Conservation (phyloP, 2,797 vertebrate species). For the Merluccius polli region DNA sequence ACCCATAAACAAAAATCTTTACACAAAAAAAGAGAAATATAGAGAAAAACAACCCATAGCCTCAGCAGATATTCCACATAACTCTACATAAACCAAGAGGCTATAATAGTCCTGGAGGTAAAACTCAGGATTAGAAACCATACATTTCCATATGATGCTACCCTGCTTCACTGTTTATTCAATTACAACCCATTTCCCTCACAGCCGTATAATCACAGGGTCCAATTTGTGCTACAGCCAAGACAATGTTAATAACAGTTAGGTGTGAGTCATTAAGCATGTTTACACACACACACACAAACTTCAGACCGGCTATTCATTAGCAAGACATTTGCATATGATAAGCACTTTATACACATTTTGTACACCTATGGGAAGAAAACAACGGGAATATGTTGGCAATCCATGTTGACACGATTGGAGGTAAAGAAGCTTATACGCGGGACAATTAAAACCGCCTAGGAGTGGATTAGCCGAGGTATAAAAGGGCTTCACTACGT, state of each 20-base stretch:
- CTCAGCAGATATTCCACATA: not conserved
- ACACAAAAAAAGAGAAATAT: not conserved
- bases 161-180: not conserved
- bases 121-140: not conserved
- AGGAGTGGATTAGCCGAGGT: not conserved
- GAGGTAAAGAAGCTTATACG: not conserved
- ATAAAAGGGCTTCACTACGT: not conserved
- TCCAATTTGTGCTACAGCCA: not conserved
- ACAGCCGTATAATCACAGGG: not conserved
- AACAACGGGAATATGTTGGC: not conserved
- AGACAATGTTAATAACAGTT: not conserved
- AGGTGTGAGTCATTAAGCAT: not conserved
- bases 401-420: not conserved
- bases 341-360: not conserved
- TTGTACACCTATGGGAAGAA: not conserved
- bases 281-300: not conserved
- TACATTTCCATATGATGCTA: no score
- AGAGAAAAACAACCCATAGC: not conserved
- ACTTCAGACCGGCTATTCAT: constrained; percentile 29
- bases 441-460: not conserved
- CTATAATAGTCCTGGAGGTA: not conserved
- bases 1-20: not conserved
- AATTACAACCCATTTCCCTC: not conserved
- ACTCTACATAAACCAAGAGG: not conserved
- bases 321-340: not conserved